These are phyloP conservation scores for Sarcophaga carnaria DNA, from an alignment of 2,888 invertebrate species.

Conservation along the genomic window DNA sequence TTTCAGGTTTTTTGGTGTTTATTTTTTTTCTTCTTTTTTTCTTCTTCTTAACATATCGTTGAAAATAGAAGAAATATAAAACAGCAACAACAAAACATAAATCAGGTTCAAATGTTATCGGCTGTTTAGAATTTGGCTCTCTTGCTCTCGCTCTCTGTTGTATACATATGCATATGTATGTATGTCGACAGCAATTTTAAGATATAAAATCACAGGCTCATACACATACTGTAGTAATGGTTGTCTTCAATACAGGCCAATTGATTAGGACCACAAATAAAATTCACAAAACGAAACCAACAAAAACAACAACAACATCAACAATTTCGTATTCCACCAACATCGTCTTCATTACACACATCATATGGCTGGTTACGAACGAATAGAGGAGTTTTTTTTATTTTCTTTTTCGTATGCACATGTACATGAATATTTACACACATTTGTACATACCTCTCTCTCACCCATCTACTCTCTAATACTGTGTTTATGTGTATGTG, in stretches of 20 bases:
- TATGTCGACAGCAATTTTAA: background rate
- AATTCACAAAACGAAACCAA: too few species aligned
- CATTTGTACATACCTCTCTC: background rate
- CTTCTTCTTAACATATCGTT: background rate
- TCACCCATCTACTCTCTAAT: background rate
- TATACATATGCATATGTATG: background rate
- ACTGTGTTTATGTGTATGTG: background rate
- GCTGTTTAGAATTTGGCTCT: constrained; percentile 59
- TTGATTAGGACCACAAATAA: constrained; percentile 40
- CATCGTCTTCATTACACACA: constrained; percentile 9
- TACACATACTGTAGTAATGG: background rate
- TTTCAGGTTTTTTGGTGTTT: constrained; percentile 64
- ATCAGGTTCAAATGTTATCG: constrained; percentile 69
- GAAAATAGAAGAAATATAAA: constrained; percentile 24
- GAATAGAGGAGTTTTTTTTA: background rate
- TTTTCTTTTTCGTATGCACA: background rate
- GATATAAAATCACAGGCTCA: background rate
- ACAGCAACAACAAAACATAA: constrained; percentile 42
- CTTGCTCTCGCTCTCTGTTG: background rate
- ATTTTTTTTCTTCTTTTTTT: background rate
- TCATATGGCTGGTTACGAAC: background rate
- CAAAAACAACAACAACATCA: background rate
- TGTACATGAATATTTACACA: background rate
- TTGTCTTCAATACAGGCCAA: constrained; percentile 10
- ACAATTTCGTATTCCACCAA: constrained; percentile 12